phyloP scores from a whole-genome alignment of 1,140 invertebrate genomes.

The Zaprionus inermis region DNA sequence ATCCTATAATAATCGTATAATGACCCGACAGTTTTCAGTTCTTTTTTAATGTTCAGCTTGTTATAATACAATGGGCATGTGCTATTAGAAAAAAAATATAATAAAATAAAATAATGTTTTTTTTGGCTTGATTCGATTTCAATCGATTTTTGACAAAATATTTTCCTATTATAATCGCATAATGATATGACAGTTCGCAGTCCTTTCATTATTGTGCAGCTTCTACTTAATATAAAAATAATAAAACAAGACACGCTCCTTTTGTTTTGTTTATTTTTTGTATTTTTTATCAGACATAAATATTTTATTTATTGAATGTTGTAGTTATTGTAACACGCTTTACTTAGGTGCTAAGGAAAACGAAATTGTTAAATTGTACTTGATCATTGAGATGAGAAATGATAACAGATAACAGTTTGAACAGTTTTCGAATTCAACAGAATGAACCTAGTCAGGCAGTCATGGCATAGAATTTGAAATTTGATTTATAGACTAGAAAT shows the following conservation, averaged over 20 bases:
- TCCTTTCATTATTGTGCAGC: too few relatives aligned
- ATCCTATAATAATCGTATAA: too few relatives aligned
- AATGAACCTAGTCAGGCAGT: slow-evolving; percentile 26
- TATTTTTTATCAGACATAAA: slow-evolving; percentile 34
- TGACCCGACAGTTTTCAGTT: too few relatives aligned
- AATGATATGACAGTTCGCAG: too few relatives aligned
- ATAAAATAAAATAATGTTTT: too few relatives aligned
- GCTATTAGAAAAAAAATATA: too few relatives aligned
- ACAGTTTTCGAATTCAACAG: not conserved
- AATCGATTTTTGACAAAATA: too few relatives aligned
- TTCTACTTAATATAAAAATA: too few relatives aligned
- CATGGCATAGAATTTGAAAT: slow-evolving; percentile 15
- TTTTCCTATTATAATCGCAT: too few relatives aligned
- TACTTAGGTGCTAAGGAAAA: slow-evolving; percentile 64
- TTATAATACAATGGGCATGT: too few relatives aligned
- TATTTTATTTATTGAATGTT: slow-evolving; percentile 72
- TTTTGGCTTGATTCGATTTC: too few relatives aligned
- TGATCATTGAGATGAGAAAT: slow-evolving; percentile 12
- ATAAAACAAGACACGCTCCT: not conserved
- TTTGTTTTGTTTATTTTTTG: not conserved
- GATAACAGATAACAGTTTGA: slow-evolving; percentile 11
- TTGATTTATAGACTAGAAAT: not conserved
- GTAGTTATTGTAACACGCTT: slow-evolving; percentile 78
- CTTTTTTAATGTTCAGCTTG: too few relatives aligned
- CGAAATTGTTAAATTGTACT: slow-evolving; percentile 24